These are phyloP conservation scores for Anodontia alba DNA, from an alignment of 2,888 invertebrate genomes.

Conservation along the genomic window DNA sequence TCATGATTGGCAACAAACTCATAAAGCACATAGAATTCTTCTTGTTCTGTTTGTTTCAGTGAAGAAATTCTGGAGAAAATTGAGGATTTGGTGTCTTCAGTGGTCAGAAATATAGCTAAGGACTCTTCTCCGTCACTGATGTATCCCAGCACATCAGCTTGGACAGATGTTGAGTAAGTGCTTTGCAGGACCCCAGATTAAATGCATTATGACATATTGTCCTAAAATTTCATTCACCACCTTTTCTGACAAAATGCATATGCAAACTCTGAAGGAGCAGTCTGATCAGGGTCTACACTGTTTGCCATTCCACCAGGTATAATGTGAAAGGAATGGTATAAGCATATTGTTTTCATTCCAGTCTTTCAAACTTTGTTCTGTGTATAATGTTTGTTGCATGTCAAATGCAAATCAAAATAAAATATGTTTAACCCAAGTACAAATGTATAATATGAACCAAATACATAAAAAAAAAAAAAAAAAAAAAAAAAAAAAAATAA, in stretches of 20 bases:
- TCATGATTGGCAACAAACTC: too few species aligned
- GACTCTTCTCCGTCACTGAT: slow-evolving; percentile 63
- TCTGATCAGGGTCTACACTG: neutral
- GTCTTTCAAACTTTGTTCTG: too few species aligned
- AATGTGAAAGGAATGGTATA: neutral
- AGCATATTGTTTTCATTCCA: too few species aligned
- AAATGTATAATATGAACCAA: too few species aligned
- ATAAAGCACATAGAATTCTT: too few species aligned
- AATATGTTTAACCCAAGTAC: too few species aligned
- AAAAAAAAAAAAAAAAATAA: too few species aligned
- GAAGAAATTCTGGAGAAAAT: slow-evolving; percentile 65
- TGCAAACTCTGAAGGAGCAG: neutral
- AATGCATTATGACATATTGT: neutral
- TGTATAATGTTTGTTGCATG: too few species aligned
- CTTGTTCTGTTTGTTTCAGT: slow-evolving; percentile 19
- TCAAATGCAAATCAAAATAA: too few species aligned
- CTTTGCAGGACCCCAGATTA: neutral
- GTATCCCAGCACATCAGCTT: slow-evolving; percentile 66
- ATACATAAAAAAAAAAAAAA: too few species aligned
- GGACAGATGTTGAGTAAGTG: slow-evolving; percentile 69
- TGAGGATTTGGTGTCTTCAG: slow-evolving; percentile 60
- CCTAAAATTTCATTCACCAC: neutral
- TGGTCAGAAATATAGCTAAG: slow-evolving; percentile 59
- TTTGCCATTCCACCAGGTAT: neutral
- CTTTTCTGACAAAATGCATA: neutral